Conservation (phyloP, 1,140 invertebrate genomes). For the Luehdorfia chinensis region DNA sequence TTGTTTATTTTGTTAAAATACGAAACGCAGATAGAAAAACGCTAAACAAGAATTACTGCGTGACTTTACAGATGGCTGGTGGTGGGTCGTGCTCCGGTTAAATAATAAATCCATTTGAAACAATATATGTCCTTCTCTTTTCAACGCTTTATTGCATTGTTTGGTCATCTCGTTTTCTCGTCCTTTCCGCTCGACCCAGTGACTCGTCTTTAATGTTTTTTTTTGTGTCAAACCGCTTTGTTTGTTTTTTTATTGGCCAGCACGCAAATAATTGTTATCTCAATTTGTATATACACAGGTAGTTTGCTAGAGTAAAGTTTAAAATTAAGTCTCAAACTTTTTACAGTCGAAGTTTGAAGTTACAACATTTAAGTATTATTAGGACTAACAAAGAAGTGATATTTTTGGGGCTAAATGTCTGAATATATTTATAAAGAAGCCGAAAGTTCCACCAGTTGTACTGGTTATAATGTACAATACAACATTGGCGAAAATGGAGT, state of each 20-base stretch:
- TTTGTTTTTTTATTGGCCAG: background rate
- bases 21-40: slow-evolving; percentile 3
- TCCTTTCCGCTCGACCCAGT: slow-evolving; percentile 18
- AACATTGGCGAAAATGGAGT: no score
- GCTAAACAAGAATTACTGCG: slow-evolving; percentile 19
- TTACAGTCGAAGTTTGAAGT: no score
- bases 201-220: slow-evolving; percentile 20
- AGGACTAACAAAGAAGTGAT: no score
- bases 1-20: slow-evolving; percentile 7
- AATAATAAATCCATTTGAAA: slow-evolving; percentile 58
- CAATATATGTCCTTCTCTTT: slow-evolving; percentile 43
- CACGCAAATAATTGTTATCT: no score
- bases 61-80: slow-evolving; percentile 33
- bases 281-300: no score
- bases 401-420: no score
- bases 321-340: no score
- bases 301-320: no score
- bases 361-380: no score
- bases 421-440: no score
- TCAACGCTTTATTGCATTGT: slow-evolving; percentile 23
- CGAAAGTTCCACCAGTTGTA: no score
- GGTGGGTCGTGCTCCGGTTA: slow-evolving; percentile 42
- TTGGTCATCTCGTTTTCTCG: slow-evolving; percentile 25
- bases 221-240: slow-evolving; percentile 1
- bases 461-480: no score